Conservation (phyloP, 1,140 invertebrate genomes). For the Steinernema feltiae region DNA sequence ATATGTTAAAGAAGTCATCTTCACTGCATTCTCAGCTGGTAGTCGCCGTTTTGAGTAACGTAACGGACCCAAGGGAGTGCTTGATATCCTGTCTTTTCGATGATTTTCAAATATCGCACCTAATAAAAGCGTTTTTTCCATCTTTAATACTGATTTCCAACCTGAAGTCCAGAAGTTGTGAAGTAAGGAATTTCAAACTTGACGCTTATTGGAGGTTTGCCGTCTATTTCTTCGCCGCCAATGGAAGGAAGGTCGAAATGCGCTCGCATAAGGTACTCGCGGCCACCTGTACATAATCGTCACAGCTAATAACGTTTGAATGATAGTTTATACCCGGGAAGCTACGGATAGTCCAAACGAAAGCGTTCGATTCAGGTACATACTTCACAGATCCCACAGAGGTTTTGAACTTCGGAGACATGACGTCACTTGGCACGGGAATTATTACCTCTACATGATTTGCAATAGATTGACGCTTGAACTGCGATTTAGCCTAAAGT, state of each 20-base stretch:
- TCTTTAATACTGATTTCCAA: slow-evolving; percentile 50
- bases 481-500: slow-evolving; percentile 83
- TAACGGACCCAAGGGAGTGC: slow-evolving; percentile 97
- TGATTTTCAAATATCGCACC: slow-evolving; percentile 93
- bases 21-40: slow-evolving; percentile 83
- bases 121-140: slow-evolving; percentile 36
- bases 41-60: slow-evolving; percentile 98
- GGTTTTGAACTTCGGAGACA: slow-evolving; percentile 97
- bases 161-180: slow-evolving; percentile 96
- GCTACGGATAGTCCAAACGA: slow-evolving; percentile 99
- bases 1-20: not conserved
- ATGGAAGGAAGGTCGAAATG: slow-evolving; percentile 98
- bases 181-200: slow-evolving; percentile 99
- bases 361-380: slow-evolving; percentile 90
- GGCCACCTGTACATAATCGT: slow-evolving; percentile 68
- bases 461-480: slow-evolving; percentile 92
- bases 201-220: slow-evolving; percentile 94
- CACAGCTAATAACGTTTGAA: not conserved
- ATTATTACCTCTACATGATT: slow-evolving; percentile 99
- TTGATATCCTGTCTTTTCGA: slow-evolving; percentile 98
- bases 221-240: slow-evolving; percentile 85
- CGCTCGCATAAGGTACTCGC: slow-evolving; percentile 97
- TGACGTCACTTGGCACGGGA: slow-evolving; percentile 93
- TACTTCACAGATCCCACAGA: slow-evolving; percentile 92
- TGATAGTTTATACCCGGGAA: slow-evolving; percentile 68